phyloP scores from a whole-genome alignment of 2,113 vertebrate genomes.

The Eclectus roratus region DNA sequence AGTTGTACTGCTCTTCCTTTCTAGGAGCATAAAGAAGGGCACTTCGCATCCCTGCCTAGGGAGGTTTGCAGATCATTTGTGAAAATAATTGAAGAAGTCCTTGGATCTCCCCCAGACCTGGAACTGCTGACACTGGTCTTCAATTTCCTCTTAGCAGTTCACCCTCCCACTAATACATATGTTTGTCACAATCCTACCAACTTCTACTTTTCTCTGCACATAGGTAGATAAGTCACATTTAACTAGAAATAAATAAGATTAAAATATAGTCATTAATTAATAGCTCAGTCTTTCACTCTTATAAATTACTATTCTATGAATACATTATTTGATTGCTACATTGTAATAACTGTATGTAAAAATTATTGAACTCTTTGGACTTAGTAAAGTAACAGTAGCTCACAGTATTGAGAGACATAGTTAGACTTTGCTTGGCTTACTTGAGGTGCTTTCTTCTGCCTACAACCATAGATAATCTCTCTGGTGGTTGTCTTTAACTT shows the following conservation, averaged over 20 bases:
- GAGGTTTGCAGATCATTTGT: conserved; percentile 95
- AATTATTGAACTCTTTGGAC: not conserved
- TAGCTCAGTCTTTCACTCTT: not conserved
- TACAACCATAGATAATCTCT: not conserved
- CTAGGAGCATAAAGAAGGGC: conserved; percentile 92
- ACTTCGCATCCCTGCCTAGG: conserved; percentile 85
- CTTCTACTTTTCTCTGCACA: conserved; percentile 97
- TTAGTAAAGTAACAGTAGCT: not conserved
- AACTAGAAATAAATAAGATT: not conserved
- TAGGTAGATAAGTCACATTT: conserved; percentile 78
- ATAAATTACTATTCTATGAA: not conserved
- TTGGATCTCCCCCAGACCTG: conserved; percentile 95
- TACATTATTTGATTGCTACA: not conserved
- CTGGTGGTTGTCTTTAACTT: not conserved
- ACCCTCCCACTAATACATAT: conserved; percentile 97
- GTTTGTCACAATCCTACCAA: conserved; percentile 94
- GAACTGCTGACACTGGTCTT: conserved; percentile 90
- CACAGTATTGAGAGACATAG: not conserved
- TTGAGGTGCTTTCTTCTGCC: not conserved
- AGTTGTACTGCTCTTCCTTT: not conserved
- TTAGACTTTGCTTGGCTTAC: not conserved
- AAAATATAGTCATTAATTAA: not conserved
- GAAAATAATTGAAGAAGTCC: conserved; percentile 97
- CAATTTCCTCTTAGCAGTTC: conserved; percentile 95
- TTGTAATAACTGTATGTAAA: not conserved